Evolutionary conservation across 2,797 vertebrate species (phyloP).

Genomic region (Chiroxiphia lanceolata): DNA sequence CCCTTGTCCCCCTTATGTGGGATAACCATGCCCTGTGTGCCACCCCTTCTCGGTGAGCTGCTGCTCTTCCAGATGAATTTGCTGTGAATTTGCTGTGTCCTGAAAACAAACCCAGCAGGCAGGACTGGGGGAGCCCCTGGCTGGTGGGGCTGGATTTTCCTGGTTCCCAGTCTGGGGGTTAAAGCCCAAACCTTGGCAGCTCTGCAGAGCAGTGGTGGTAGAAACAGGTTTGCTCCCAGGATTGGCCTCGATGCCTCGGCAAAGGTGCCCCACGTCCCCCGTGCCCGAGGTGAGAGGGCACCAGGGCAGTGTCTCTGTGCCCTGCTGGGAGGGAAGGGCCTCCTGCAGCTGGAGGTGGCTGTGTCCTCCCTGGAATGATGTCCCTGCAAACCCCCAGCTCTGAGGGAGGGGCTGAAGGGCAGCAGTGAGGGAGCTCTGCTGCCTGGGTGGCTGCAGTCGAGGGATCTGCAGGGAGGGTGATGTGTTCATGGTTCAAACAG

Average conservation of each 20-base stretch:
- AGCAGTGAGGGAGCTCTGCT: fast-evolving
- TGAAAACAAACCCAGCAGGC: neutral
- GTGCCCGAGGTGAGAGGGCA: neutral
- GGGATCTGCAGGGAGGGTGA: neutral
- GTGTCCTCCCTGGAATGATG: fast-evolving
- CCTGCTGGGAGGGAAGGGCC: neutral
- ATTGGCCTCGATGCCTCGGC: neutral
- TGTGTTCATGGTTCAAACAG: fast-evolving
- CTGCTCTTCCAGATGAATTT: neutral
- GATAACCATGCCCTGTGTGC: no score
- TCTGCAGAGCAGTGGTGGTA: neutral
- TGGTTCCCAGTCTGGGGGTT: neutral
- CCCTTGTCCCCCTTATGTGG: neutral
- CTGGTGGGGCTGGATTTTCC: neutral
- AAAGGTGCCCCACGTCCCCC: neutral
- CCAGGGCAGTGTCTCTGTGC: fast-evolving
- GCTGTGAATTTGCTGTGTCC: neutral
- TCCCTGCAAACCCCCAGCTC: no score
- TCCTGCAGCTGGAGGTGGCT: fast-evolving
- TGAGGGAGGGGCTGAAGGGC: neutral
- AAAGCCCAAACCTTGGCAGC: neutral
- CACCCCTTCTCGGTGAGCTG: no score
- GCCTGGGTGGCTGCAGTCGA: neutral
- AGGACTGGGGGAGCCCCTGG: neutral
- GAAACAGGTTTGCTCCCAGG: neutral